Base-by-base conservation (phyloP, 53 echinoderm and acorn worm species). In the Glandiceps talaboti region DNA sequence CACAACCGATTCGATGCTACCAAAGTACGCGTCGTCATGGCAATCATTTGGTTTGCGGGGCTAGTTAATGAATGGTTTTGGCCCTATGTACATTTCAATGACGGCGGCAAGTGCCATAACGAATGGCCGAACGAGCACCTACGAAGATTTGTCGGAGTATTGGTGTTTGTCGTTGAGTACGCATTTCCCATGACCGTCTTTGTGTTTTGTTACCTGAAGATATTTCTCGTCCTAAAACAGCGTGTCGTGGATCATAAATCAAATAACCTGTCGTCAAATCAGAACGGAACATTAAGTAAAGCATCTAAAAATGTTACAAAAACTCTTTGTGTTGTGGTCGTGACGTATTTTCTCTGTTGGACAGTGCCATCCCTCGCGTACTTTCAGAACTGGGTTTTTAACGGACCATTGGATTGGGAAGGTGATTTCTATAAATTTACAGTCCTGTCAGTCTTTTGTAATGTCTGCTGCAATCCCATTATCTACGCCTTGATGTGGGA, bases 401-500 rank as follows among this genome's bases (percentile, higher is more conserved):
- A 91, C 1, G 94, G 94, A 26, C 79, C 85, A 29, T 33, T 94
- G 31, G 90, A 94, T 79, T 94, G 91, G 74, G 29, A 80, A 14
- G 73, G 94, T 29, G 86, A 77, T 28, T 92, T 89, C 84, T 94
- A 91, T 32, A 79, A 81, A 25, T 78, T 94, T 0, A 94, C 94
- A n/a, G 91, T 89, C 76, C 32, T 94, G 1, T 88, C 91, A 29
- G 94, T 85, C 14, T 87, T 89, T 27, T 82, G 80, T n/a, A 94
- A 94, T 64, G 88, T 94, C 86, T 92, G 91, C 28, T 91, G 85
- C 0, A 94, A 94, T 72, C 94, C 94, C 0, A 87, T 94, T 73
- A 94, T 94, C 30, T 94, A 94, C 77, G 89, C 94, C 27, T 87
- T 94, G 86, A 91, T 91, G 80, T 94, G 91, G 85, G 83, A 88